Evolutionary conservation across 2,113 vertebrate genomes (phyloP).

Genomic region (Girardinichthys multiradiatus): DNA sequence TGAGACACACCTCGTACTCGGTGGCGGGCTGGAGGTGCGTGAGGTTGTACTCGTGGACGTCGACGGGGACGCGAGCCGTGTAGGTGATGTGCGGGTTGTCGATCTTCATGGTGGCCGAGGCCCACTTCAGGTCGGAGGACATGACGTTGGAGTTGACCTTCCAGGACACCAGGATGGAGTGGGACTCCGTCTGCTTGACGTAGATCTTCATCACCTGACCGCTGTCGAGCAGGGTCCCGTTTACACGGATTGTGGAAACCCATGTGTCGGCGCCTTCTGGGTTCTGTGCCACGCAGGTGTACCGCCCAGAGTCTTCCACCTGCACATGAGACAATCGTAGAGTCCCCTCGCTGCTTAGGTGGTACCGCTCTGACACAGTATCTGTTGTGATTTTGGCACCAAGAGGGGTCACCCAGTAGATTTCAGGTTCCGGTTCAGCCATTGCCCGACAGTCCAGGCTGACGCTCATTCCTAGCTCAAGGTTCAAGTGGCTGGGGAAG

Average conservation of each 20-base stretch:
- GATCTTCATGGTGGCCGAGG: slow-evolving; percentile 96
- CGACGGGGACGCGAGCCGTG: slow-evolving; percentile 93
- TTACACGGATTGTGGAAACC: slow-evolving; percentile 88
- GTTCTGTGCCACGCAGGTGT: slow-evolving; percentile 97
- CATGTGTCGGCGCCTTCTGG: slow-evolving; percentile 92
- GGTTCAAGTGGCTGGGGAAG: slow-evolving; percentile 89
- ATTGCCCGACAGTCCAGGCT: slow-evolving; percentile 94
- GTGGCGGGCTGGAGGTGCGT: slow-evolving; percentile 95
- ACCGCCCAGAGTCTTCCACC: slow-evolving; percentile 91
- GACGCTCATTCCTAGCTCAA: slow-evolving; percentile 86
- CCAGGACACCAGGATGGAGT: slow-evolving; percentile 96
- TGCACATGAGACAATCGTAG: slow-evolving; percentile 87
- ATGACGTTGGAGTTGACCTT: slow-evolving; percentile 93
- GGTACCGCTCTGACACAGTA: slow-evolving; percentile 89
- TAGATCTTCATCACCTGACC: slow-evolving; percentile 93
- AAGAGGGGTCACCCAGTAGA: slow-evolving; percentile 97
- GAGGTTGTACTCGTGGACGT: slow-evolving; percentile 96
- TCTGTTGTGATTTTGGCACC: slow-evolving; percentile 90
- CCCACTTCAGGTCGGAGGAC: slow-evolving; percentile 96
- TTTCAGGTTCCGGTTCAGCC: slow-evolving; percentile 95
- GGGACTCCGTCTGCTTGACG: slow-evolving; percentile 92
- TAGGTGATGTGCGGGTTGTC: slow-evolving; percentile 98
- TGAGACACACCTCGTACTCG: slow-evolving; percentile 95
- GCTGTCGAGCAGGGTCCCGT: slow-evolving; percentile 92
- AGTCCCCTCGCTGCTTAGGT: slow-evolving; percentile 89